phyloP scores from a whole-genome alignment of 2,797 vertebrate species.

The Tapirus indicus region DNA sequence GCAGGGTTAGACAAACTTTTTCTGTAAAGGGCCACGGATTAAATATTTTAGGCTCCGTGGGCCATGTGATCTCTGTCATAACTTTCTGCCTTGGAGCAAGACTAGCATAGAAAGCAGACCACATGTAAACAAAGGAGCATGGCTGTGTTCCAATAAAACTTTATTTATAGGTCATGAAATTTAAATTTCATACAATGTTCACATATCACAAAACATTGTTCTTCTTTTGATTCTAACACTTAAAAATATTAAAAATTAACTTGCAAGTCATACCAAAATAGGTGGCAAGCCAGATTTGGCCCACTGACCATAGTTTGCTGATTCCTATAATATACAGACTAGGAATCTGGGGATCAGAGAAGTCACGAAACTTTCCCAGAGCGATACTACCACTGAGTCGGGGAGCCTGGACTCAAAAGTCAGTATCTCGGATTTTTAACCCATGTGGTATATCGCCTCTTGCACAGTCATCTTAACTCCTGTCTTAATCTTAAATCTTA shows the following conservation, averaged over 20 bases:
- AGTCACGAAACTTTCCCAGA: not conserved
- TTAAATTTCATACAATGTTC: slow-evolving; percentile 40
- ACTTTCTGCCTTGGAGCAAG: not conserved
- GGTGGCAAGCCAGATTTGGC: not conserved
- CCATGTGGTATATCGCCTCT: not conserved
- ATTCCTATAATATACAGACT: not conserved
- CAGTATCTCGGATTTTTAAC: not conserved
- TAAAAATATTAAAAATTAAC: slow-evolving; percentile 53
- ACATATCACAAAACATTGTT: slow-evolving; percentile 24
- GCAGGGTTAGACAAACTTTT: not conserved
- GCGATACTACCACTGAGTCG: not conserved
- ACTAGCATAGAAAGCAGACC: not conserved
- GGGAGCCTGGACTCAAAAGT: not conserved
- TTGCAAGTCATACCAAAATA: not conserved
- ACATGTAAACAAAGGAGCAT: not conserved
- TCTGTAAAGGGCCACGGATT: not conserved
- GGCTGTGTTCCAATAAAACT: slow-evolving; percentile 44
- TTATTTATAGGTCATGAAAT: slow-evolving; percentile 48
- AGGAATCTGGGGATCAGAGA: not conserved
- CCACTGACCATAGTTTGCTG: not conserved
- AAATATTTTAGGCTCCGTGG: not conserved
- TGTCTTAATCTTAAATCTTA: not conserved
- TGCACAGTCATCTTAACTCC: not conserved
- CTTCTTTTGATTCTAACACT: slow-evolving; percentile 36
- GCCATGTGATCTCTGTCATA: not conserved